Conservation (phyloP, 2,888 invertebrate species). For the Pomacea canaliculata region DNA sequence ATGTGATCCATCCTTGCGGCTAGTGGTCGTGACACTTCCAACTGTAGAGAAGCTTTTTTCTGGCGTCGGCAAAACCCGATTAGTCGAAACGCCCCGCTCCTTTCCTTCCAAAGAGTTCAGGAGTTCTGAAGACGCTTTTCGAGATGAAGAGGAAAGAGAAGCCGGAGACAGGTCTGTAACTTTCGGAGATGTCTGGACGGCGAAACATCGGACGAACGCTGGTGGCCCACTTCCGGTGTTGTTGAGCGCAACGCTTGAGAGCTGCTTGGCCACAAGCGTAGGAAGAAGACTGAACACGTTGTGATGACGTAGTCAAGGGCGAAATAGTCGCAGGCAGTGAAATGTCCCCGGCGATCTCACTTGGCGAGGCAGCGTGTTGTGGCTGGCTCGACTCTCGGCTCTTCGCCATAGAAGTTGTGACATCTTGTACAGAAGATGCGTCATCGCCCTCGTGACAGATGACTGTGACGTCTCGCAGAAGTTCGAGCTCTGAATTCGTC, state of each 20-base stretch:
- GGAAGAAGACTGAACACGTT: constrained; percentile 21
- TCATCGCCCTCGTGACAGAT: constrained; percentile 30
- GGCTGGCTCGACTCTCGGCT: constrained; percentile 1
- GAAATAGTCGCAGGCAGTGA: constrained; percentile 30
- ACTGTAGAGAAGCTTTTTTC: constrained; percentile 3
- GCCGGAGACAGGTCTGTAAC: not conserved
- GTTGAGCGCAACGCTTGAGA: constrained; percentile 49
- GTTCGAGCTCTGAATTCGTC: constrained; percentile 53
- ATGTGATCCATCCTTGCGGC: not conserved
- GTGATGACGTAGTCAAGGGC: constrained; percentile 17
- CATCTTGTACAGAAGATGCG: constrained; percentile 28
- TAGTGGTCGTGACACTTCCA: not conserved
- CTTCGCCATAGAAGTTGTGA: constrained; percentile 5
- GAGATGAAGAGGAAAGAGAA: constrained; percentile 1
- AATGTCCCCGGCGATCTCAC: constrained; percentile 11
- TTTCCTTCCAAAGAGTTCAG: too few relatives aligned
- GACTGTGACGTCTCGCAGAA: constrained; percentile 43
- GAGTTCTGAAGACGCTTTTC: not conserved
- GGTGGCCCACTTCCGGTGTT: constrained; percentile 38
- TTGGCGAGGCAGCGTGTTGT: constrained; percentile 3
- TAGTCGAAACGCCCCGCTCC: too few relatives aligned
- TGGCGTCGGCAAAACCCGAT: not conserved
- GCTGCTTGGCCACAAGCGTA: constrained; percentile 54
- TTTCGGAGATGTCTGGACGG: constrained; percentile 3
- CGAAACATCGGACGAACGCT: constrained; percentile 15